A percentile compares a stretch with the other conserved stretches of the same genome.
phyloP scores from a whole-genome alignment of 2,888 invertebrate species.

The Cheilosia soror region DNA sequence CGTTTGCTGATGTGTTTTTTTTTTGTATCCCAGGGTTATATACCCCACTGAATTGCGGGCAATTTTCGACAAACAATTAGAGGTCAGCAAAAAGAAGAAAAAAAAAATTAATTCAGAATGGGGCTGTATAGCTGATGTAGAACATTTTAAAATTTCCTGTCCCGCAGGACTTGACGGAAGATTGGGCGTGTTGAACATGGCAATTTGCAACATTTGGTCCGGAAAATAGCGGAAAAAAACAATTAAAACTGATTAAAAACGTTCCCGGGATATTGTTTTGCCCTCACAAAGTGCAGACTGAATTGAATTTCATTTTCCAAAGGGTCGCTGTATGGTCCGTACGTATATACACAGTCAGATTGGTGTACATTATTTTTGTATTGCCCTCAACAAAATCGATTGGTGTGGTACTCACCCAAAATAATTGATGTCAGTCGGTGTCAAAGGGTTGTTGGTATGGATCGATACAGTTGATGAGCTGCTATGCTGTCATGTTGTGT shows the following conservation, averaged over 20 bases:
- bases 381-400: neutral
- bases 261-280: slow-evolving; percentile 2
- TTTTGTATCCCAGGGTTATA: neutral
- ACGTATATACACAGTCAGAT: neutral
- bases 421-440: slow-evolving; percentile 55
- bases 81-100: slow-evolving; percentile 14
- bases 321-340: neutral
- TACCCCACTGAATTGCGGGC: neutral
- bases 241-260: slow-evolving; percentile 69
- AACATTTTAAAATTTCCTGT: slow-evolving; percentile 20
- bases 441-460: slow-evolving; percentile 22
- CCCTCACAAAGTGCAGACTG: neutral
- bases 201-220: slow-evolving; percentile 41
- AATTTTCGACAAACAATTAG: slow-evolving; percentile 41
- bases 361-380: neutral
- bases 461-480: slow-evolving; percentile 55
- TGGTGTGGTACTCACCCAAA: slow-evolving; percentile 21
- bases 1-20: slow-evolving; percentile 13
- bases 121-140: neutral
- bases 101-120: neutral
- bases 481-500: slow-evolving; percentile 25
- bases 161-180: slow-evolving; percentile 9
- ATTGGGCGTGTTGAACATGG: slow-evolving; percentile 45
- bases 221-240: slow-evolving; percentile 40
- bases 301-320: slow-evolving; percentile 5